phyloP scores from a whole-genome alignment of 2,797 vertebrate species.

The Lutjanus argentimaculatus region DNA sequence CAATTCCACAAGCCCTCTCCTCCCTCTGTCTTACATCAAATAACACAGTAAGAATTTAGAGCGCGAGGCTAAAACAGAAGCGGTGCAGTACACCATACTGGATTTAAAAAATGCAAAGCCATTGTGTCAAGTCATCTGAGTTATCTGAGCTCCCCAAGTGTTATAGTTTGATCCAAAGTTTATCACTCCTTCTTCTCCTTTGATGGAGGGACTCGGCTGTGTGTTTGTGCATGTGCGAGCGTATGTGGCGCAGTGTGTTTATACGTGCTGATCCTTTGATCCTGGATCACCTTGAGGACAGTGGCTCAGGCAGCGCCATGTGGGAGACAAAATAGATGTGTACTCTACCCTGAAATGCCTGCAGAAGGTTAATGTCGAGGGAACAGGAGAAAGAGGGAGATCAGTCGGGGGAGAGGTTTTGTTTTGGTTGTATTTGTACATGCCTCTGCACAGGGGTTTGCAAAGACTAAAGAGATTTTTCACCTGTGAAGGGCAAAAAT shows the following conservation, averaged over 20 bases:
- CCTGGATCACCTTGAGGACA: constrained; percentile 65
- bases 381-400: constrained; percentile 14
- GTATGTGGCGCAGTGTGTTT: constrained; percentile 39
- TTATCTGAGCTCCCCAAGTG: constrained; percentile 38
- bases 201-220: constrained; percentile 33
- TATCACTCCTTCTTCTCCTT: constrained; percentile 41
- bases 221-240: constrained; percentile 44
- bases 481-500: background rate
- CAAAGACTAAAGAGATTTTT: constrained; percentile 1
- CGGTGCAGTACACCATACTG: background rate
- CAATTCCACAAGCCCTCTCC: constrained; percentile 52
- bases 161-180: constrained; percentile 59
- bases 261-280: constrained; percentile 53
- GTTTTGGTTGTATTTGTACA: constrained; percentile 11
- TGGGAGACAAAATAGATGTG: constrained; percentile 40
- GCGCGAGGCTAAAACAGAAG: constrained; percentile 25
- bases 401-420: background rate
- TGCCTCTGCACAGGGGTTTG: background rate
- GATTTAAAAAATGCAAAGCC: constrained; percentile 48
- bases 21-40: constrained; percentile 54
- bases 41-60: constrained; percentile 23
- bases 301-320: constrained; percentile 45
- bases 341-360: constrained; percentile 30
- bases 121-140: constrained; percentile 48
- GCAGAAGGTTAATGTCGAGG: constrained; percentile 34